Base-by-base conservation (phyloP, 2,113 vertebrate species). In the Eurypyga helias region DNA sequence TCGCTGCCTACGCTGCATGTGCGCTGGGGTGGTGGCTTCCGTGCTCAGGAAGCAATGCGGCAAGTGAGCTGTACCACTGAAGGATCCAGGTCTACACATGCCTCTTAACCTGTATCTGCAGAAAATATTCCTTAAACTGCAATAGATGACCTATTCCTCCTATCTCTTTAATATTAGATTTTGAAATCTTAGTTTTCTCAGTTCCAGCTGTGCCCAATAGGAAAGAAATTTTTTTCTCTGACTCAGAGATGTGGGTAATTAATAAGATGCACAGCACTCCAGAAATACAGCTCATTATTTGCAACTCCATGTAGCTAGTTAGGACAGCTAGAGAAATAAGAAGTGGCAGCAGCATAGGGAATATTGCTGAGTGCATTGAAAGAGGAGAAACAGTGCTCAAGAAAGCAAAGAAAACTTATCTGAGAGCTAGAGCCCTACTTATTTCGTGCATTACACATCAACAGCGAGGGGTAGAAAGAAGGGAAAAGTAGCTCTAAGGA, bases 251-350 rank as follows among this genome's bases (percentile, higher is more conserved):
- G 11, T 9, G 49, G 87, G 77, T 83, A 90, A 94, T 96, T 95
- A 97, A 80, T 83, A 91, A 96, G 66, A 79, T 52, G 41, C 91
- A 82, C 87, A 87, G 81, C 58, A 60, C 38, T 90, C 87, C 84
- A 87, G 94, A 94, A 95, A 76, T 13, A 76, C 62, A 85, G 78
- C 79, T 96, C 84, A 61, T 95, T 95, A 89, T 96, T 94, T 96
- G 72, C 55, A 87, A 20, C 48, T 91, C 70, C 26, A 4, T 26
- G 52, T 79, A 65, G 73, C 61, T 72, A 84, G 62, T 70, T 83
- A 51, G 43, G 89, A 76, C 87, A 93, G 61, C 65, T 82, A 69
- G 70, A 85, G 81, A 91, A 82, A 71, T 85, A 45, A 60, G 77
- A 91, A 93, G 49, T 79, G 84, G 66, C 93, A 83, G 89, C 61